Evolutionary conservation across 1,140 invertebrate genomes (phyloP).

Genomic region (Acromyrmex echinatior): DNA sequence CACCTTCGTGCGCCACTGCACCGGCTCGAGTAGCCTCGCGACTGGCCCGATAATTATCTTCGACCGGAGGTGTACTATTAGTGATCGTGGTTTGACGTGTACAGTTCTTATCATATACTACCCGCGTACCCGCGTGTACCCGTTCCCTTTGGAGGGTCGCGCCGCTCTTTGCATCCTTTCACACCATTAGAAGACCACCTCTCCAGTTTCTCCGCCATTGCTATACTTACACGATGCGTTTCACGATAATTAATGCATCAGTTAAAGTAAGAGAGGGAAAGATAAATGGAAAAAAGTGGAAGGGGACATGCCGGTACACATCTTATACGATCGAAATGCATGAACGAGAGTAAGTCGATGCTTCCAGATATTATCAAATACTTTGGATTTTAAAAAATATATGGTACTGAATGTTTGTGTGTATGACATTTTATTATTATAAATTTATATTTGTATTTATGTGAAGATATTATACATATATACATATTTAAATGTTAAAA

Average conservation of each 20-base stretch:
- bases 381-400: not conserved
- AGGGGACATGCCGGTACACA: slow-evolving; percentile 1
- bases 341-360: slow-evolving; percentile 7
- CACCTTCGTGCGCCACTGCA: slow-evolving; percentile 42
- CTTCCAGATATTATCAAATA: not conserved
- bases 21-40: slow-evolving; percentile 56
- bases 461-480: not conserved
- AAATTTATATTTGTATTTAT: not conserved
- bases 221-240: slow-evolving; percentile 64
- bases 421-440: not conserved
- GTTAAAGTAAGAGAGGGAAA: slow-evolving; percentile 25
- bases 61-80: slow-evolving; percentile 78
- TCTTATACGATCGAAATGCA: not conserved
- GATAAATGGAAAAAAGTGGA: not conserved
- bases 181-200: slow-evolving; percentile 69
- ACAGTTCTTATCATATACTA: slow-evolving; percentile 70
- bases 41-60: slow-evolving; percentile 77
- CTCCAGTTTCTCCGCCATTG: slow-evolving; percentile 46
- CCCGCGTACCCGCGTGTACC: slow-evolving; percentile 19
- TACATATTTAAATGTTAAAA: not conserved
- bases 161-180: slow-evolving; percentile 64
- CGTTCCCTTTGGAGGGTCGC: not conserved
- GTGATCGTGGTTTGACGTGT: slow-evolving; percentile 73
- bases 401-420: not conserved
- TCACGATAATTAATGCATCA: slow-evolving; percentile 74